Conservation (phyloP, 2,797 vertebrate genomes). For the Danio kyathit region DNA sequence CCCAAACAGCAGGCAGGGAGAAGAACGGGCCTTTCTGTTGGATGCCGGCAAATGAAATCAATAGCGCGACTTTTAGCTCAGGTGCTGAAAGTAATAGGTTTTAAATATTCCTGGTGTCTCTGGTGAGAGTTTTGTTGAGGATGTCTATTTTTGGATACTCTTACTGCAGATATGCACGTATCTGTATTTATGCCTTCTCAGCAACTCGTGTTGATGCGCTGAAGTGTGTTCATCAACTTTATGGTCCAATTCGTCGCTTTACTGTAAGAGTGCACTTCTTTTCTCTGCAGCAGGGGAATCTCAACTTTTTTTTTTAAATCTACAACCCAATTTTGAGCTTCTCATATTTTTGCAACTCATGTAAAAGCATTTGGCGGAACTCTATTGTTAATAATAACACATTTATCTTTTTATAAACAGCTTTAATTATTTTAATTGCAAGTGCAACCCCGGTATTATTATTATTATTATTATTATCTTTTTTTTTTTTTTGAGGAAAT, state of each 20-base stretch:
- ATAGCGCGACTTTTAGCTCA: slow-evolving; percentile 19
- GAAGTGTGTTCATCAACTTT: slow-evolving; percentile 1
- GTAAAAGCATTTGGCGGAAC: neutral
- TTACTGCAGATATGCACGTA: slow-evolving; percentile 11
- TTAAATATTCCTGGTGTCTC: slow-evolving; percentile 41
- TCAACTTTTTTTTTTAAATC: neutral
- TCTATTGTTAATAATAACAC: neutral
- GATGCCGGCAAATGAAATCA: slow-evolving; percentile 43
- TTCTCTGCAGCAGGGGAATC: neutral
- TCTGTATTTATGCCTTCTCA: slow-evolving; percentile 15
- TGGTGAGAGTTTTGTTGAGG: slow-evolving; percentile 9
- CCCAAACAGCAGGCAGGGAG: slow-evolving; percentile 42
- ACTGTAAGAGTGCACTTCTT: neutral
- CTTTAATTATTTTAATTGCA: neutral
- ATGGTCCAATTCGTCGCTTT: neutral
- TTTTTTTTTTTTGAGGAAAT: neutral
- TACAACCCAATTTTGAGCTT: neutral
- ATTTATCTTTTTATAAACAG: neutral
- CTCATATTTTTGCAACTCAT: neutral
- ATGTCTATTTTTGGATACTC: neutral
- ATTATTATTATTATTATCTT: too few relatives aligned
- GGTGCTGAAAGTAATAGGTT: slow-evolving; percentile 21
- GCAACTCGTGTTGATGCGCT: neutral
- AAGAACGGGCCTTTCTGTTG: slow-evolving; percentile 30
- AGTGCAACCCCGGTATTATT: too few relatives aligned